These are phyloP conservation scores for Pocillopora damicornis DNA, from an alignment of 64 coral and sea anemone genomes.

Conservation along the genomic window DNA sequence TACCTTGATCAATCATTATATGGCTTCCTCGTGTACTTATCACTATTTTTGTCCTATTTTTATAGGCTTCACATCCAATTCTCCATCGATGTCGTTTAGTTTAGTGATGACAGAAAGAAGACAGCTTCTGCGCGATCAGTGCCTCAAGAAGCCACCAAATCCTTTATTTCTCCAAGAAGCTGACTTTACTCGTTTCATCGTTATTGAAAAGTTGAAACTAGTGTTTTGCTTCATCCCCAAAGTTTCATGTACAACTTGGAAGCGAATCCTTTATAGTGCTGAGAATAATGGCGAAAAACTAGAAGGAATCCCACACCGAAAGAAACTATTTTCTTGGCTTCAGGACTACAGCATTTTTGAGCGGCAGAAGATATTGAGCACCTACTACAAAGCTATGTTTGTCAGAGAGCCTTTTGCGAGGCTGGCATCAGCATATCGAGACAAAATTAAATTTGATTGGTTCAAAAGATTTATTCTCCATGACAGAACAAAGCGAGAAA, in stretches of 20 bases:
- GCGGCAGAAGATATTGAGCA: not conserved
- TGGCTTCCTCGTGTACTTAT: too few species aligned
- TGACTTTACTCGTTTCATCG: constrained; percentile 25
- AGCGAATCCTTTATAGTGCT: not conserved
- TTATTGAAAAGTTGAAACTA: constrained; percentile 30
- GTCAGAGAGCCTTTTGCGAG: constrained; percentile 26
- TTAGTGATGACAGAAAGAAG: not conserved
- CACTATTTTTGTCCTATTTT: too few species aligned
- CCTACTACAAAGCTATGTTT: constrained; percentile 41
- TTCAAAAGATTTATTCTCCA: not conserved
- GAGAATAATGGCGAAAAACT: not conserved
- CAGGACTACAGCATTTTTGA: not conserved
- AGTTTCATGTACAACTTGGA: constrained; percentile 31
- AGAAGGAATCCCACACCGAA: not conserved
- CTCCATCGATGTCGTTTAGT: not conserved
- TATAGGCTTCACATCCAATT: too few species aligned
- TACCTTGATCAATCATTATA: too few species aligned
- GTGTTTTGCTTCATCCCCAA: constrained; percentile 33
- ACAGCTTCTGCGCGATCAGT: constrained; percentile 1
- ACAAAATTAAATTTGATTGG: not conserved
- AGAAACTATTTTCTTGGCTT: not conserved
- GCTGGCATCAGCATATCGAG: constrained; percentile 18
- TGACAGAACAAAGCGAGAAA: not conserved
- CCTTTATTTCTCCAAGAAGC: constrained; percentile 15
- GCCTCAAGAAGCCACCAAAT: constrained; percentile 25